These are phyloP conservation scores for Phodopus roborovskii DNA, from an alignment of 2,113 vertebrate species.

Conservation along the genomic window DNA sequence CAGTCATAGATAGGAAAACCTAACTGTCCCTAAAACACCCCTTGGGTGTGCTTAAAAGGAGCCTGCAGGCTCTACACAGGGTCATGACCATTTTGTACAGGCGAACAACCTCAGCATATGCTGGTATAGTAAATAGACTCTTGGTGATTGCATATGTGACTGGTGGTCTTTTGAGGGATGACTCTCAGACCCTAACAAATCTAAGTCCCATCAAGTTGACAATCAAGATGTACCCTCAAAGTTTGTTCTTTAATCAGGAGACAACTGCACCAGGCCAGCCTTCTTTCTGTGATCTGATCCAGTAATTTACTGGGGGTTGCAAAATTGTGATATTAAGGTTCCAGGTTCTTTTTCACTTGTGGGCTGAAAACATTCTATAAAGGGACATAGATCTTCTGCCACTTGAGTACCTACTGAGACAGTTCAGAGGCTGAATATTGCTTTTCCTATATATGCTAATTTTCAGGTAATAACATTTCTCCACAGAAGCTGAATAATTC, in stretches of 20 bases:
- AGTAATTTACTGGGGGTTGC: background rate
- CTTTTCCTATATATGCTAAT: background rate
- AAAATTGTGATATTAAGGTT: background rate
- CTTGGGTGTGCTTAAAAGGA: no score
- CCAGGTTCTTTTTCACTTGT: background rate
- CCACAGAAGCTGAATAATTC: background rate
- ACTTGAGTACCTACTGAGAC: background rate
- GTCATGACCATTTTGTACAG: no score
- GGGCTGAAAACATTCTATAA: background rate
- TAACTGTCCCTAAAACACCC: no score
- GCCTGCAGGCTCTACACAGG: no score
- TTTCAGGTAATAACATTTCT: constrained; percentile 16
- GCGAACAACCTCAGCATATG: no score
- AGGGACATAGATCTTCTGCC: background rate
- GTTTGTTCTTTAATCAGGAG: background rate
- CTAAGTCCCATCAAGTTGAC: background rate
- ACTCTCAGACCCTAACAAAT: no score
- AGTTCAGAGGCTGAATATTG: background rate
- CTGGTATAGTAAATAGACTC: no score
- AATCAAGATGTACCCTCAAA: background rate
- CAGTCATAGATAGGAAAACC: no score
- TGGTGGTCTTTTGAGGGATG: no score
- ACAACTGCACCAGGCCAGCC: background rate
- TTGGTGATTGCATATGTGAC: no score
- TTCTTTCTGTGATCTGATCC: background rate